Percentiles rank a stretch among this genome's conserved stretches.
These are phyloP conservation scores for Amphipoea lucens DNA, from an alignment of 2,888 invertebrate genomes.

Conservation along the genomic window DNA sequence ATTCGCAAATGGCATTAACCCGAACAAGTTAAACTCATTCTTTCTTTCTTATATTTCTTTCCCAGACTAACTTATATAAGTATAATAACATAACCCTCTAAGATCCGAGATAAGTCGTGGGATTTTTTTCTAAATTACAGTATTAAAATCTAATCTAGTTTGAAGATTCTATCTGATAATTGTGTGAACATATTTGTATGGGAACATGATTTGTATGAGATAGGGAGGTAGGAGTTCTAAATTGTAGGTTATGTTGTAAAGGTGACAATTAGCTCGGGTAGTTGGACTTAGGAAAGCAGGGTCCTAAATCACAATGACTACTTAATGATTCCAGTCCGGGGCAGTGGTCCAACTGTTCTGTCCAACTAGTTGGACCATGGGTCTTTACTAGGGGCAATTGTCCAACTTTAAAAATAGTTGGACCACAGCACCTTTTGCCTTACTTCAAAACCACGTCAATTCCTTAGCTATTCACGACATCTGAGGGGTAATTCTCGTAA, in stretches of 20 bases:
- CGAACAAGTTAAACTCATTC: constrained; percentile 14
- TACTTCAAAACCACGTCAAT: no score
- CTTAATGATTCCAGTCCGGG: no score
- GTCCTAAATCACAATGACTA: no score
- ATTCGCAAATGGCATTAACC: not conserved
- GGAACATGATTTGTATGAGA: constrained; percentile 25
- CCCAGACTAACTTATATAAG: constrained; percentile 19
- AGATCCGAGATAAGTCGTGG: constrained; percentile 55
- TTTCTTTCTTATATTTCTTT: constrained; percentile 18
- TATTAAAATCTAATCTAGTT: constrained; percentile 69
- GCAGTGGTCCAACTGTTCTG: no score
- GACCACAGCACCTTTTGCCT: no score
- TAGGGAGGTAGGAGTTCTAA: not conserved
- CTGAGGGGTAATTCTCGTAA: no score
- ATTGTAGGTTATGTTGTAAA: not conserved
- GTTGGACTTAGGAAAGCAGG: not conserved
- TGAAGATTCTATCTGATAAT: constrained; percentile 57
- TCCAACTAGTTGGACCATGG: no score
- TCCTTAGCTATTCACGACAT: no score
- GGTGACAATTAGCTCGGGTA: not conserved
- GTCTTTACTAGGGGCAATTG: no score
- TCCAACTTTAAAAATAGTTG: no score
- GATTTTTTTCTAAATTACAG: constrained; percentile 65
- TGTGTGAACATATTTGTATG: constrained; percentile 61
- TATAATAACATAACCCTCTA: constrained; percentile 13